These are phyloP conservation scores for Uloborus diversus DNA, from an alignment of 1,140 invertebrate species.

Conservation along the genomic window DNA sequence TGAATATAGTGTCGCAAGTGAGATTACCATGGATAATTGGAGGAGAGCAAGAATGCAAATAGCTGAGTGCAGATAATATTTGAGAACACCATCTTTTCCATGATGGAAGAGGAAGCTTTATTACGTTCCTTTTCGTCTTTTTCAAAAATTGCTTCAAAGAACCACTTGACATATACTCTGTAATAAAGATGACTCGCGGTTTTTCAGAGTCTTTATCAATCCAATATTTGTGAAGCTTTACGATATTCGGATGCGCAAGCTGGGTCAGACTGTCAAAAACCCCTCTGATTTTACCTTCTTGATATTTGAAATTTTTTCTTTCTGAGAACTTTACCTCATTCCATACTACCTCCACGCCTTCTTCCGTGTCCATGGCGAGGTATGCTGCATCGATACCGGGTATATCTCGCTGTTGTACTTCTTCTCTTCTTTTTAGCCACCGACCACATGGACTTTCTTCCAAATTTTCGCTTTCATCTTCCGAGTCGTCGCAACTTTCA, in stretches of 20 bases:
- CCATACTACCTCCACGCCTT: constrained; percentile 98
- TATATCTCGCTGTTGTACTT: constrained; percentile 97
- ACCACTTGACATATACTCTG: constrained; percentile 99
- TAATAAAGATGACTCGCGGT: constrained; percentile 98
- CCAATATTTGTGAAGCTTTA: constrained; percentile 99
- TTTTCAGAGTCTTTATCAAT: constrained; percentile 95
- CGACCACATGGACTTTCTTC: constrained; percentile 98
- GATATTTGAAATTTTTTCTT: constrained; percentile 90
- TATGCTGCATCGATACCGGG: constrained; percentile 98
- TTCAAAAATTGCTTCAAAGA: constrained; percentile 99
- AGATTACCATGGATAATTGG: constrained; percentile 99
- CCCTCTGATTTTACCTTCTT: constrained; percentile 95
- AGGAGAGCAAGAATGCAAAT: constrained; percentile 98
- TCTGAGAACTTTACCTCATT: constrained; percentile 99
- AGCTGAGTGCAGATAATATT: constrained; percentile 98
- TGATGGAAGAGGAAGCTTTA: constrained; percentile 74
- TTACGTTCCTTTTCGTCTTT: constrained; percentile 94
- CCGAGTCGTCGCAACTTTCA: constrained; percentile 77
- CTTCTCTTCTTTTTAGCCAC: constrained; percentile 97
- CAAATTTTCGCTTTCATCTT: constrained; percentile 89
- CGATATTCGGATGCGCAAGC: constrained; percentile 97
- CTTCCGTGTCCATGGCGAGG: constrained; percentile 99
- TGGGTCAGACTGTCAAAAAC: constrained; percentile 98
- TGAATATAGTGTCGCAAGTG: constrained; percentile 99
- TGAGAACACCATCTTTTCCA: constrained; percentile 99